Base-by-base conservation (phyloP, 2,888 invertebrate species). In the Choreutis nemorana region DNA sequence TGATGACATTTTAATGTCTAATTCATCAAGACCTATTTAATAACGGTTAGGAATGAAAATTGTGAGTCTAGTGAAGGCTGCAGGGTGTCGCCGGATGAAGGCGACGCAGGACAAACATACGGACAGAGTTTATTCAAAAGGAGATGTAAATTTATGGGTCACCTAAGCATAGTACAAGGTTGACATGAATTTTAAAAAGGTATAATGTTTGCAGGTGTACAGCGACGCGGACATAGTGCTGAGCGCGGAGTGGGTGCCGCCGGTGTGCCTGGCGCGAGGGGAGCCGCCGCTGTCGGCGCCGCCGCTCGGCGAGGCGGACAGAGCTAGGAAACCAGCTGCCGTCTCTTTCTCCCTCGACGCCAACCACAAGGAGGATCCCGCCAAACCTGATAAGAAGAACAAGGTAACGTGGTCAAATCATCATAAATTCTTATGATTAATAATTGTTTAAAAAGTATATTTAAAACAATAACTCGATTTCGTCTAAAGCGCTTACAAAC, bases 171-270 rank as follows among this genome's bases (percentile, higher is more conserved):
- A n/a, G n/a, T n/a, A n/a, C n/a, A n/a, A n/a, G n/a, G n/a, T n/a
- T n/a, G n/a, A n/a, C n/a, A 8, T 18, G 8, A 8, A 5, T 18
- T 18, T 8, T 5, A 29, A 26, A 15, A 14, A 23, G 12, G 8
- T 30, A 29, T 24, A 22, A 2, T 31, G 24, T 28, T 28, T 47
- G 8, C 54, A 85, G 81, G 85, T 89, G 42, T 92, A 91, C 68
- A 90, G 90, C 57, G 92, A 93, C 68, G 91, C 92, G 33, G 92
- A 93, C 63, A 91, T 93, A 54, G 90, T 93, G 36, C 80, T 92
- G 48, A 90, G 91, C 22, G 88, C 90, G 37, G 91, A 91, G 41
- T 92, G 91, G 89, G 90, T 91, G 41, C 92, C 92, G 41, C 92
- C 92, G 21, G 86, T 91, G 45, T 89, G 90, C 42, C 84, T 91